phyloP scores from a whole-genome alignment of 2,888 invertebrate genomes.

The Dorcus hopei region DNA sequence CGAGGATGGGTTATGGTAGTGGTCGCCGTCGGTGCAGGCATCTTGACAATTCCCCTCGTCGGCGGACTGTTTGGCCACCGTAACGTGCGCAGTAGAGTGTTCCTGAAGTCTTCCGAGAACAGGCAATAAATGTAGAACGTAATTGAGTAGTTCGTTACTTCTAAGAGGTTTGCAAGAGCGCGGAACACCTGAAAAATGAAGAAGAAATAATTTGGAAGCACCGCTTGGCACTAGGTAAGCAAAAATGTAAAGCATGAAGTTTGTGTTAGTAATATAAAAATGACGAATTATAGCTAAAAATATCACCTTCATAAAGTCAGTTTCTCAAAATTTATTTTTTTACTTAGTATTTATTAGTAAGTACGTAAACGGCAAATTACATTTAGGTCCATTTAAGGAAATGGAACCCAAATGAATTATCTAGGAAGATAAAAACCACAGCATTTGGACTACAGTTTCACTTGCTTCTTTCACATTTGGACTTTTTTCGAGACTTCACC shows the following conservation, averaged over 20 bases:
- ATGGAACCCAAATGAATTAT: too few relatives aligned
- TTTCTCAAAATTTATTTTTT: too few relatives aligned
- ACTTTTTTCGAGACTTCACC: too few relatives aligned
- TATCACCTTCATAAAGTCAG: too few relatives aligned
- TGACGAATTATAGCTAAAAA: too few relatives aligned
- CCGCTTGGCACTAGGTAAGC: background rate
- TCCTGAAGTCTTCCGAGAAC: constrained; percentile 73
- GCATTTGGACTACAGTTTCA: too few relatives aligned
- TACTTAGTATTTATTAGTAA: too few relatives aligned
- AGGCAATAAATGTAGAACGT: constrained; percentile 78
- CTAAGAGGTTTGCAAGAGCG: constrained; percentile 68
- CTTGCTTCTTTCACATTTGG: too few relatives aligned
- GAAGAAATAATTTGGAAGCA: background rate
- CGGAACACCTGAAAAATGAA: constrained; percentile 58
- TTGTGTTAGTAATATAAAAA: background rate
- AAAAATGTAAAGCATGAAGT: background rate
- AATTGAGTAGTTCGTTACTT: constrained; percentile 72
- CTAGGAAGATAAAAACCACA: too few relatives aligned
- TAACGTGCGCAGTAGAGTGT: constrained; percentile 63
- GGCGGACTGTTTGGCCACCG: constrained; percentile 54
- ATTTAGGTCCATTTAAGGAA: too few relatives aligned
- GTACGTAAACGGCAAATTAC: too few relatives aligned
- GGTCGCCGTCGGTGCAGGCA: constrained; percentile 46
- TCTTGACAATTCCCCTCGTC: constrained; percentile 37
- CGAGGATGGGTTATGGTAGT: constrained; percentile 45